A percentile compares a stretch with the other conserved stretches of the same genome.
Evolutionary conservation across 2,888 invertebrate genomes (phyloP).

Genomic region (Lypha dubia): DNA sequence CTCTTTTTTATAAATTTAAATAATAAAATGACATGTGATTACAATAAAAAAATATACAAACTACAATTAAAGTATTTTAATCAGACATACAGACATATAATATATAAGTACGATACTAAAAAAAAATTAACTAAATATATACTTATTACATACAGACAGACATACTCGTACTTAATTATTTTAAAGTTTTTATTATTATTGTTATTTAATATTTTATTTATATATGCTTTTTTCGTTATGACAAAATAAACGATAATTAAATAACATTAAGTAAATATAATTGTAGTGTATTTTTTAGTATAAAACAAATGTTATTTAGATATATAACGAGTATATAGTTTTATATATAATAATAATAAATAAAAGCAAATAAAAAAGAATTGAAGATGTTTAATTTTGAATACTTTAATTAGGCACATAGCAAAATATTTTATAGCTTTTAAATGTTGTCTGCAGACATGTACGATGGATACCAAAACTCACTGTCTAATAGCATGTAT

Average conservation of each 20-base stretch:
- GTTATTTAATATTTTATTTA: too few relatives aligned
- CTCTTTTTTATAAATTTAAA: conserved; percentile 48
- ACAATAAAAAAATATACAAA: conserved; percentile 48
- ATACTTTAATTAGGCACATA: too few relatives aligned
- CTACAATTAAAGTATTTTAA: conserved; percentile 44
- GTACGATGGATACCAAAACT: too few relatives aligned
- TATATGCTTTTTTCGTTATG: too few relatives aligned
- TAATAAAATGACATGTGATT: conserved; percentile 57
- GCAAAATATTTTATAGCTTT: too few relatives aligned
- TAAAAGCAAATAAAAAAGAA: conserved; percentile 14
- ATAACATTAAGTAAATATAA: conserved; percentile 40
- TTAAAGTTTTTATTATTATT: too few relatives aligned
- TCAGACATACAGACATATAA: conserved; percentile 3
- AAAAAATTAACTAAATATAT: too few relatives aligned
- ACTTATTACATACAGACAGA: too few relatives aligned
- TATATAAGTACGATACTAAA: not conserved
- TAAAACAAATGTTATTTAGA: conserved; percentile 54
- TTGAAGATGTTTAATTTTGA: too few relatives aligned
- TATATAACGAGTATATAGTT: conserved; percentile 45
- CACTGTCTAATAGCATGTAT: too few relatives aligned
- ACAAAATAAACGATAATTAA: conserved; percentile 5
- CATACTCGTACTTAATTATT: too few relatives aligned
- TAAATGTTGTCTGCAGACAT: too few relatives aligned
- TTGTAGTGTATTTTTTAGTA: conserved; percentile 60
- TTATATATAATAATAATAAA: conserved; percentile 59